Conservation (phyloP, 2,113 vertebrate genomes). For the Eulemur rufifrons region DNA sequence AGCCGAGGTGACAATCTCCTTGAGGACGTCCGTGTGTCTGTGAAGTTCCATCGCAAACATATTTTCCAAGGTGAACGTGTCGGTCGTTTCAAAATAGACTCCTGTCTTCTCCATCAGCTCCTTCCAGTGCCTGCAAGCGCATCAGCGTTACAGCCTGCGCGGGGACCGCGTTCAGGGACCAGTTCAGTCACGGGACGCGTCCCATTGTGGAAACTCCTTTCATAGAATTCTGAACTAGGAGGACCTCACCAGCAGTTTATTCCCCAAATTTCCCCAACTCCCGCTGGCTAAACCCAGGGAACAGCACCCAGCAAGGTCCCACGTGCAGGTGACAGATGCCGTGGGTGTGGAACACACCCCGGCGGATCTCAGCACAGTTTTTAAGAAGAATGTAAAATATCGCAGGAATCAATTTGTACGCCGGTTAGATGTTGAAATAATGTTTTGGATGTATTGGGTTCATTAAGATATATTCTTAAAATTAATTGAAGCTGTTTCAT, state of each 20-base stretch:
- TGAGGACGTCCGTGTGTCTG: conserved; percentile 88
- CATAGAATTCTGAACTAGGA: neutral
- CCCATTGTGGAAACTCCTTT: neutral
- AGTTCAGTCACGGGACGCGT: neutral
- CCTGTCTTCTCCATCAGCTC: conserved; percentile 92
- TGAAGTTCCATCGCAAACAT: conserved; percentile 98
- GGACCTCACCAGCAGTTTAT: accelerated
- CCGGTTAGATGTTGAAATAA: neutral
- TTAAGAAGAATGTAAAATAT: neutral
- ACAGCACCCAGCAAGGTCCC: neutral
- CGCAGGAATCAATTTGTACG: neutral
- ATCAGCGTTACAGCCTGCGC: accelerated
- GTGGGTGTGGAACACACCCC: accelerated
- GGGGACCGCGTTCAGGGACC: accelerated
- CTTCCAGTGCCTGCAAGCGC: conserved; percentile 92
- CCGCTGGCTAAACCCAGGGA: neutral
- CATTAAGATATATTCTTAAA: neutral
- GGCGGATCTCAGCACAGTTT: accelerated
- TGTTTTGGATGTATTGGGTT: neutral
- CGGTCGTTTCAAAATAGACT: conserved; percentile 92
- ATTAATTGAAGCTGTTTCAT: neutral
- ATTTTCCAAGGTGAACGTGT: conserved; percentile 95
- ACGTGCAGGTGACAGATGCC: neutral
- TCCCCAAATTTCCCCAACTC: neutral
- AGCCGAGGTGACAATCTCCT: conserved; percentile 91